These are phyloP conservation scores for Ibidorhyncha struthersii DNA, from an alignment of 2,113 vertebrate species.

Conservation along the genomic window DNA sequence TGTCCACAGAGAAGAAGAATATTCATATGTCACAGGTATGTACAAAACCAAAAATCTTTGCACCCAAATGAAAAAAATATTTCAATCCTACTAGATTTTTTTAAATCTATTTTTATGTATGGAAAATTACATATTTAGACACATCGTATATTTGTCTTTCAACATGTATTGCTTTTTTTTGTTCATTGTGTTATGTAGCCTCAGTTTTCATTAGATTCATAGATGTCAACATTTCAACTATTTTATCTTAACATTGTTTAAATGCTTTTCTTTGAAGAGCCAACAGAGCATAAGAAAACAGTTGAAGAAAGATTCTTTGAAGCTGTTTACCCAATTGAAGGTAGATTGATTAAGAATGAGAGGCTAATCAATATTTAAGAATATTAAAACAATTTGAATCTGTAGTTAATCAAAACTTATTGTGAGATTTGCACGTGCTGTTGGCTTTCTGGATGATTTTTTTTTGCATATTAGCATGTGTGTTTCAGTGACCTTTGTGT, in stretches of 20 bases:
- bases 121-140: constrained; percentile 40
- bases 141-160: not conserved
- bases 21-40: constrained; percentile 80
- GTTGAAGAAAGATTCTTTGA: constrained; percentile 79
- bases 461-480: not conserved
- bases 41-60: constrained; percentile 29
- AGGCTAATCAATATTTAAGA: not conserved
- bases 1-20: constrained; percentile 78
- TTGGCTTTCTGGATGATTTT: not conserved
- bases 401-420: not conserved
- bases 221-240: not conserved
- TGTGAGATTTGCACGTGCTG: not conserved
- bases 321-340: constrained; percentile 69
- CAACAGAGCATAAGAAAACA: constrained; percentile 71
- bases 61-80: not conserved
- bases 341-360: constrained; percentile 50
- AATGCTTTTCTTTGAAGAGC: constrained; percentile 75
- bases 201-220: constrained; percentile 6
- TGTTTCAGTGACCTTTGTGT: not conserved
- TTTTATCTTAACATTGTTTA: constrained; percentile 32
- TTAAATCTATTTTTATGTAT: not conserved
- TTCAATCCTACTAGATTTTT: not conserved
- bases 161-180: constrained; percentile 35
- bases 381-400: not conserved
- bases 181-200: constrained; percentile 30